phyloP scores from a whole-genome alignment of 2,888 invertebrate genomes.

The Escarpia spicata region DNA sequence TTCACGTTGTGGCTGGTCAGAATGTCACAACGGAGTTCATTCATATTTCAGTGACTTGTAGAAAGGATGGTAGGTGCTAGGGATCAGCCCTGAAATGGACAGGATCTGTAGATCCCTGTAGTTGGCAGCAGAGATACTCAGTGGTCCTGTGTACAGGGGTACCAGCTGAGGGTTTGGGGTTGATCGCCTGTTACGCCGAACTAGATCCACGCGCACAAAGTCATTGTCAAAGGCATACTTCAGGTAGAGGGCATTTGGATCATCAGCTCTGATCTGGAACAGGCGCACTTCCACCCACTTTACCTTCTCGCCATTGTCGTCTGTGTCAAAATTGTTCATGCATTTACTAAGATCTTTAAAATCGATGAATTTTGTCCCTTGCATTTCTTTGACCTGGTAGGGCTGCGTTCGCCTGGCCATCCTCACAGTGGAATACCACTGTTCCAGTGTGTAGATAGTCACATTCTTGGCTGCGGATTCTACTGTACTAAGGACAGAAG shows the following conservation, averaged over 20 bases:
- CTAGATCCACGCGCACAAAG: background rate
- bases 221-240: background rate
- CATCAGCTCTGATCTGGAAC: no score
- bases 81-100: background rate
- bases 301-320: no score
- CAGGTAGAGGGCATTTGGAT: no score
- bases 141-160: background rate
- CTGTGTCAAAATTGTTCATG: no score
- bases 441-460: background rate
- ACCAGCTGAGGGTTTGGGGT: background rate
- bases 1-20: background rate
- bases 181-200: background rate
- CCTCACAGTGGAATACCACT: background rate
- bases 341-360: background rate
- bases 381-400: background rate
- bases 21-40: background rate
- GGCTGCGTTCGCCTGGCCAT: background rate
- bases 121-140: background rate
- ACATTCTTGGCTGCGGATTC: background rate
- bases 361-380: background rate
- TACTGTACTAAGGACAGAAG: background rate
- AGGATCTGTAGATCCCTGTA: background rate
- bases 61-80: background rate
- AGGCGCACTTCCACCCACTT: no score
- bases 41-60: background rate